Evolutionary conservation across 2,797 vertebrate species (phyloP).

Genomic region (Ctenopoma multispine): DNA sequence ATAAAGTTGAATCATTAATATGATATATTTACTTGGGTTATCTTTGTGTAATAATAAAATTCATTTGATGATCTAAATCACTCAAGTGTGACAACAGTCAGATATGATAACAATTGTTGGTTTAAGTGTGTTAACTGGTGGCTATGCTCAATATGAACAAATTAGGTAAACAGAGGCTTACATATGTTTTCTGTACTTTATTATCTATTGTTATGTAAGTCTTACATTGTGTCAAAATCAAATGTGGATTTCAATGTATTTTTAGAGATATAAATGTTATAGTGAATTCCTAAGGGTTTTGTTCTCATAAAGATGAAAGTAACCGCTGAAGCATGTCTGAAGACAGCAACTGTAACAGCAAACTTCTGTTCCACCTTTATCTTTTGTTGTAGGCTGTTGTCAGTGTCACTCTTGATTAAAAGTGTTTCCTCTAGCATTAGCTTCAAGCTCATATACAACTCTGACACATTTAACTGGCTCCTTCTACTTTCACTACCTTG

Average conservation of each 20-base stretch:
- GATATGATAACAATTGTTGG: not conserved
- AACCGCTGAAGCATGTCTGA: conserved; percentile 4
- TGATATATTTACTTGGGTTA: no score
- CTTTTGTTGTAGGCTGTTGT: conserved; percentile 8
- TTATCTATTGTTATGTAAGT: not conserved
- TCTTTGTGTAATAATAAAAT: no score
- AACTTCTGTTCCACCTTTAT: conserved; percentile 11
- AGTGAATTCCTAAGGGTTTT: conserved; percentile 22
- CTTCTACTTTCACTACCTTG: not conserved
- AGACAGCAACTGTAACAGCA: not conserved
- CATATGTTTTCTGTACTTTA: conserved; percentile 5
- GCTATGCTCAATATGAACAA: not conserved
- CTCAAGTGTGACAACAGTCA: not conserved
- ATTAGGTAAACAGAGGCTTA: not conserved
- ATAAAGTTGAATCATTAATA: no score
- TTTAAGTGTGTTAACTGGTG: not conserved
- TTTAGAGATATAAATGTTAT: not conserved
- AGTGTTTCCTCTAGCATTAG: not conserved
- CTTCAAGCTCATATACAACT: not conserved
- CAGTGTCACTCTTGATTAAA: not conserved
- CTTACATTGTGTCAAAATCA: conserved; percentile 25
- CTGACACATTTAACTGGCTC: not conserved
- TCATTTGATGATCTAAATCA: no score
- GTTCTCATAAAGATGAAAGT: conserved; percentile 32
- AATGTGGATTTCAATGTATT: conserved; percentile 10